Evolutionary conservation across 2,888 invertebrate species (phyloP), one percentile per base, ranked within the genome.

Genomic region (Monoplex corrugatus): DNA sequence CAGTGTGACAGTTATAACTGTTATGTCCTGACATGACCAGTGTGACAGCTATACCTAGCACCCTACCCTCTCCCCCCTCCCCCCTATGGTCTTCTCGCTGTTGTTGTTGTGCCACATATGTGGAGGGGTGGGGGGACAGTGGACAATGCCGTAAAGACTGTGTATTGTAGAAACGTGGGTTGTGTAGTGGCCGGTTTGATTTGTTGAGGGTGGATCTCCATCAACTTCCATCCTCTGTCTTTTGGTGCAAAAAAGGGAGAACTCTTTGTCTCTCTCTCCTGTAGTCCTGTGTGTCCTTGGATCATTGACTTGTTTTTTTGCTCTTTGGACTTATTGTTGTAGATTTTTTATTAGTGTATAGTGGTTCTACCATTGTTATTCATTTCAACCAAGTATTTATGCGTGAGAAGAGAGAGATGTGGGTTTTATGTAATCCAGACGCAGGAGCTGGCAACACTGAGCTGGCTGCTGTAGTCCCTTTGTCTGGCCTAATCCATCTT

Each of bases 361-460:
- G 78, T 80, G 78, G 78, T 80, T 80, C 40, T 40, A 80, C 78
- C 78, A 23, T 80, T 80, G 78, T 80, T 80, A 80, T 80, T 80
- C 78, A 80, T 80, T 43, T 80, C 78, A 43, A 43, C 78, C 1
- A 32, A 80, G 40, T 80, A 80, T 80, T 80, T 80, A 80, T 80
- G 40, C 28, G 78, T 80, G 78, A 28, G 40, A 80, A 75, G 75
- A 38, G n/a, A 38, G 75, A 35, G 75, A 38, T 38, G 28, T 28
- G 40, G 19, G 43, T 28, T 40, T 32, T 5, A 23, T 80, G 78
- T 57, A 16, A 57, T 43, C 43, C 78, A 28, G 28, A 28, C 78
- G 28, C 78, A 80, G 78, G 78, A 38, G 78, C n/a, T 28, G 43
- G 43, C 43, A 40, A 43, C 28, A 40, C 28, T 8, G 40, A 32